phyloP scores from a whole-genome alignment of 2,888 invertebrate genomes.

The Corythucha ciliata region DNA sequence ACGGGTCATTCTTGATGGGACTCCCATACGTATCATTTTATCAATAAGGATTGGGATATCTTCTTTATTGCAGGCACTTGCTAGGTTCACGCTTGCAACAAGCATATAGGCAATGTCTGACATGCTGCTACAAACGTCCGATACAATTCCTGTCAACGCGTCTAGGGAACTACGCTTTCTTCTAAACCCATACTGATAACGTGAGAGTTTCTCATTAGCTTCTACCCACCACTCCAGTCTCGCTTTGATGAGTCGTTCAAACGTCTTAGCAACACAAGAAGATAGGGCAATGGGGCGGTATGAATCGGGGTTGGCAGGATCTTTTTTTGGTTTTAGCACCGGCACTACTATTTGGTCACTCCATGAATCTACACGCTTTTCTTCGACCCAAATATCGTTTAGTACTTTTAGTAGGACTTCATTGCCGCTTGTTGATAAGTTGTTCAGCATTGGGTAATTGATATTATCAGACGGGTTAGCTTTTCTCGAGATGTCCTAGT shows the following conservation, averaged over 20 bases:
- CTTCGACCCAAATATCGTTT: constrained; percentile 18
- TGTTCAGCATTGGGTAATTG: constrained; percentile 2
- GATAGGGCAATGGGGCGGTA: constrained; percentile 30
- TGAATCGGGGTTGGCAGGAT: constrained; percentile 11
- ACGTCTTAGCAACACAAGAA: constrained; percentile 26
- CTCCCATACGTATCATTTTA: too few species aligned
- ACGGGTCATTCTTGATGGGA: too few species aligned
- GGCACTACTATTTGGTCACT: constrained; percentile 25
- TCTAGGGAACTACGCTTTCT: constrained; percentile 23
- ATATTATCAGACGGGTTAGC: too few species aligned
- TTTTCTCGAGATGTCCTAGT: too few species aligned
- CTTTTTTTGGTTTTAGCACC: constrained; percentile 25
- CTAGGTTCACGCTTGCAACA: background rate
- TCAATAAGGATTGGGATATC: background rate
- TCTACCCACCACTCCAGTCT: constrained; percentile 29
- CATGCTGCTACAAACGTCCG: constrained; percentile 2
- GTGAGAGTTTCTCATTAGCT: constrained; percentile 14
- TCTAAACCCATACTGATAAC: constrained; percentile 28
- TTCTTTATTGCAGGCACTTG: background rate
- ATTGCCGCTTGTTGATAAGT: constrained; percentile 2
- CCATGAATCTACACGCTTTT: constrained; percentile 25
- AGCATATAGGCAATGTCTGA: background rate
- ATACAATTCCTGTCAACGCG: constrained; percentile 17
- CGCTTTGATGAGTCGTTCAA: constrained; percentile 27
- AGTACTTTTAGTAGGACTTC: constrained; percentile 6